These are phyloP conservation scores for Centropristis striata DNA, from an alignment of 2,113 vertebrate species.

Conservation along the genomic window DNA sequence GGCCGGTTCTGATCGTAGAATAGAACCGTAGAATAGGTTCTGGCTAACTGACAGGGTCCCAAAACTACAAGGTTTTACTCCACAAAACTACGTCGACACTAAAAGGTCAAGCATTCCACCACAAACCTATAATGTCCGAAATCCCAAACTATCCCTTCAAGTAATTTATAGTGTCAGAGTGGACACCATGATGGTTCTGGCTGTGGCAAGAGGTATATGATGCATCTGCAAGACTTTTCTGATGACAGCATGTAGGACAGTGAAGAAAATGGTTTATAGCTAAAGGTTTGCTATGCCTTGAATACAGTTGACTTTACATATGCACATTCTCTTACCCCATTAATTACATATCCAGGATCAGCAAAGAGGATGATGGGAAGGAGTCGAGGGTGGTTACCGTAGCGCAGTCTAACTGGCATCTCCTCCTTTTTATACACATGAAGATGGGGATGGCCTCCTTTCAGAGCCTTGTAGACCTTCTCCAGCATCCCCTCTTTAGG, in stretches of 20 bases:
- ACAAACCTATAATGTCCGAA: no score
- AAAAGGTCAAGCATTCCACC: no score
- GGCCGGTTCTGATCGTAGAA: no score
- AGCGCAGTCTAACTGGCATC: constrained; percentile 87
- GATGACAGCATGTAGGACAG: no score
- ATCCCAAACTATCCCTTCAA: no score
- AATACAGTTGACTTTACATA: neutral
- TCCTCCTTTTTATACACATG: constrained; percentile 90
- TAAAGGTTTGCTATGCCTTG: neutral
- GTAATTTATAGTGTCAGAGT: no score
- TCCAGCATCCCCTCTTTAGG: constrained; percentile 91
- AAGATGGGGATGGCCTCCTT: constrained; percentile 86
- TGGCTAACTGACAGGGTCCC: no score
- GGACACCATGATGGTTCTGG: no score
- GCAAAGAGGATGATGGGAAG: constrained; percentile 87
- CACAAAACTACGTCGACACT: no score
- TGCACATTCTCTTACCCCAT: constrained; percentile 85
- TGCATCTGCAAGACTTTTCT: neutral
- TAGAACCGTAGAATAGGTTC: no score
- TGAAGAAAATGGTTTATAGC: neutral
- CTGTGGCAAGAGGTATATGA: neutral
- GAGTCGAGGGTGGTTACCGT: constrained; percentile 84
- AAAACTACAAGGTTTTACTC: no score
- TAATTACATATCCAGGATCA: constrained; percentile 90
- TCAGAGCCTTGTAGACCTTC: constrained; percentile 87